Evolutionary conservation across 2,797 vertebrate genomes (phyloP), one percentile per base, ranked within the genome.

Genomic region (Phrynocephalus forsythii): DNA sequence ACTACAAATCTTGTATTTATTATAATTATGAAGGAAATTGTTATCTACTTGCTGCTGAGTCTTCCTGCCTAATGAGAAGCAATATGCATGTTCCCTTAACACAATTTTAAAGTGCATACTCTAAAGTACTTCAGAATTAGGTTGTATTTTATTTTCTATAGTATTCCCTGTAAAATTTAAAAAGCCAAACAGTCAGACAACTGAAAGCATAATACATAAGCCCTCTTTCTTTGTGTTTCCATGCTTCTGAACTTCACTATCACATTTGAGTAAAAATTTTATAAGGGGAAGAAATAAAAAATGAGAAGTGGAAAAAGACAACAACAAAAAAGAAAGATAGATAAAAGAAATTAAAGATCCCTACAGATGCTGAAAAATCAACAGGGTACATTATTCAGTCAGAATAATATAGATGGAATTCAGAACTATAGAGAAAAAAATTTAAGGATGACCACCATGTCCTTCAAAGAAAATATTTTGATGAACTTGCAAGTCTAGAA

Each of bases 71-170:
- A 85, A 86, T 90, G 28, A 85, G 85, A 84, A 88, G 82, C 38
- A 44, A 92, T 44, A 92, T 75, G 60, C 26, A 91, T 89, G 20
- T 67, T 93, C 8, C 82, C 79, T 56, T 91, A 56, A 77, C 88
- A 13, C 63, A 77, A 80, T 86, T 87, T 89, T 93, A 44, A 44
- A 44, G 38, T 44, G 38, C 38, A 44, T 90, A 79, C 86, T 77
- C 22, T 2, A 9, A 83, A 90, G 66, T 1, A 0, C 63, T 56
- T 33, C 56, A 89, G 71, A 91, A 92, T n/a, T 87, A 88, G 7
- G 0, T 52, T 22, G 83, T 0, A 1, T 89, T 88, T 89, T 77
- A 87, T 86, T 88, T 91, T 79, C 88, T 91, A 56, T 13, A 56
- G 13, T 56, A 56, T 56, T 56, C 52, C 52, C 52, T 8, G 56